These are phyloP conservation scores for Neotoma lepida DNA, from an alignment of 2,113 vertebrate species.

Conservation along the genomic window DNA sequence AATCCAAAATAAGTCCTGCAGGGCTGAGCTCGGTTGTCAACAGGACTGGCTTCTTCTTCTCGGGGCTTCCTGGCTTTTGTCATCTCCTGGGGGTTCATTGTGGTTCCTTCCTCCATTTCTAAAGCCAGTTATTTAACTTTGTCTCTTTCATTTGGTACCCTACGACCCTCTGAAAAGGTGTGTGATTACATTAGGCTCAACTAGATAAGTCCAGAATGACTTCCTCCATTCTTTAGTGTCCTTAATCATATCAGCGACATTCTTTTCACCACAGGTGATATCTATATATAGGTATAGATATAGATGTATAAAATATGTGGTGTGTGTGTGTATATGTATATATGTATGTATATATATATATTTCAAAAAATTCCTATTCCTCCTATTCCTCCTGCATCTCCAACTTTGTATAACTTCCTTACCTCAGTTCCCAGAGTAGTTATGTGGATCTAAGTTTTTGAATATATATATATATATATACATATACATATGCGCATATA, in stretches of 20 bases:
- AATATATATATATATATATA: neutral
- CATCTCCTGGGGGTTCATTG: neutral
- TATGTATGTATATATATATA: no score
- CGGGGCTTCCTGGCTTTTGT: neutral
- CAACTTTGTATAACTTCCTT: neutral
- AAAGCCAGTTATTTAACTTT: neutral
- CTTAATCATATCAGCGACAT: neutral
- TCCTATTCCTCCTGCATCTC: neutral
- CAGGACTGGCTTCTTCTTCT: neutral
- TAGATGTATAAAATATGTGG: no score
- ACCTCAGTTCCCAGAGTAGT: neutral
- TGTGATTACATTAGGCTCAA: neutral
- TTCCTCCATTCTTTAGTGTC: neutral
- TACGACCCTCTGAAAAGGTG: neutral
- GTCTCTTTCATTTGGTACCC: neutral
- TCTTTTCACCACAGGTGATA: neutral
- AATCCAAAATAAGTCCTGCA: neutral
- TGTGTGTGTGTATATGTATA: no score
- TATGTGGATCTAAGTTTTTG: rapidly evolving
- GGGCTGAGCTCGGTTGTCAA: neutral
- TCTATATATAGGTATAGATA: neutral
- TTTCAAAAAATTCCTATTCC: no score
- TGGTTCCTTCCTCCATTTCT: neutral
- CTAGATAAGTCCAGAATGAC: neutral
- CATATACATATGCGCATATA: neutral